phyloP scores from a whole-genome alignment of 1,140 invertebrate genomes.

The Protaetia brevitarsis region DNA sequence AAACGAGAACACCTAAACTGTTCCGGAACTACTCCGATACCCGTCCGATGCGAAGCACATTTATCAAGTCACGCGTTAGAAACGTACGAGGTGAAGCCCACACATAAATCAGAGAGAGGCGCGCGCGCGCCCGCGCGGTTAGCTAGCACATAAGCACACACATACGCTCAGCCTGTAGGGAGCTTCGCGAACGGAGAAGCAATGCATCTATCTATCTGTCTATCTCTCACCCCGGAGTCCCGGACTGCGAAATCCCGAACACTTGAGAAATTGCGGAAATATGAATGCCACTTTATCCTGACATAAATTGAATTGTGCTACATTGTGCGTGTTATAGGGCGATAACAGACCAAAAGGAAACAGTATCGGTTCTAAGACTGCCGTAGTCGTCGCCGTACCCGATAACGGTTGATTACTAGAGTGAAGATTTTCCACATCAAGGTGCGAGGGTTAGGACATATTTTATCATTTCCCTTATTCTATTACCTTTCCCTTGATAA shows the following conservation, averaged over 20 bases:
- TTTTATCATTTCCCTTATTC: neutral
- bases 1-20: neutral
- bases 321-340: conserved; percentile 15
- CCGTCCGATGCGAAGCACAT: neutral
- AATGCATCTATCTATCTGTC: neutral
- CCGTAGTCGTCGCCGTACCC: neutral
- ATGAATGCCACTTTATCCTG: conserved; percentile 17
- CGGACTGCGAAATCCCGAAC: conserved; percentile 3
- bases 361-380: conserved; percentile 13
- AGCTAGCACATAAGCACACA: neutral
- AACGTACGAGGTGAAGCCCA: conserved; percentile 4
- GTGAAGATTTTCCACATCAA: conserved; percentile 12
- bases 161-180: neutral
- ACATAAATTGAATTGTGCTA: conserved; percentile 15
- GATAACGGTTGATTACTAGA: neutral
- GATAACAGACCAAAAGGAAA: conserved; percentile 14
- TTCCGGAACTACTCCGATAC: conserved; percentile 7
- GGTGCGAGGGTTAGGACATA: neutral
- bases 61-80: conserved; percentile 9
- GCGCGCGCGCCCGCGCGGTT: neutral
- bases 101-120: conserved; percentile 4
- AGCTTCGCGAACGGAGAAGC: neutral
- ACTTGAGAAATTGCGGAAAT: conserved; percentile 16
- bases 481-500: neutral
- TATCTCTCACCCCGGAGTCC: neutral